Evolutionary conservation across 2,113 vertebrate species (phyloP), one percentile per base, ranked within the genome.

Genomic region (Corythoichthys haematopterus): DNA sequence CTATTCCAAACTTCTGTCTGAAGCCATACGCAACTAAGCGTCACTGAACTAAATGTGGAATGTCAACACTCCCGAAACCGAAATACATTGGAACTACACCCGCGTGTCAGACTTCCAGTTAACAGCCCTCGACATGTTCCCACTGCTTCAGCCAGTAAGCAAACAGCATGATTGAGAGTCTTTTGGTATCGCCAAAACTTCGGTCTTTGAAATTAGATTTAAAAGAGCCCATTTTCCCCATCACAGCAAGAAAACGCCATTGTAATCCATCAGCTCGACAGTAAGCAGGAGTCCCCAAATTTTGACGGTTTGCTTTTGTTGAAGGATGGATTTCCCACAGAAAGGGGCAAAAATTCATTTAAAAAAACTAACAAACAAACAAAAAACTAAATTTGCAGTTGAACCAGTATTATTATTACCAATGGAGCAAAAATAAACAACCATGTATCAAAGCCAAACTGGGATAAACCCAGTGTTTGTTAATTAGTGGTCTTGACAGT

Each of bases 1-100:
- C 67, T 55, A n/a, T 65, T 82, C 74, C 77, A 78, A 66, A 71
- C 80, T 85, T 70, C 74, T 78, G 79, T 84, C 80, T 72, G 67
- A 65, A 78, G 65, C 67, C 2, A 0, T 6, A 69, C 56, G 51
- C 71, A 33, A 40, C 61, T 45, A 50, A 65, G 57, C 61, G 52
- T 51, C 14, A 46, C 60, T 80, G 35, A 63, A 64, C 65, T 64
- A 28, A 65, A 70, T 79, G 60, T 68, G 59, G 36, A 48, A 58
- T 79, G 72, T 84, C 81, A 72, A 53, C 61, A 33, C 45, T 65
- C 35, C 38, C 52, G 55, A 68, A 66, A 71, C n/a, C 63, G n/a
- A 73, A 77, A 78, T 61, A 6, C 28, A 8, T 0, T 14, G 48
- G 65, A 79, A 65, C 79, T 37, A 5, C 35, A 58, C 37, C 72